These are phyloP conservation scores for Gastracanthus pulcherrimus DNA, from an alignment of 2,888 invertebrate species.

Conservation along the genomic window DNA sequence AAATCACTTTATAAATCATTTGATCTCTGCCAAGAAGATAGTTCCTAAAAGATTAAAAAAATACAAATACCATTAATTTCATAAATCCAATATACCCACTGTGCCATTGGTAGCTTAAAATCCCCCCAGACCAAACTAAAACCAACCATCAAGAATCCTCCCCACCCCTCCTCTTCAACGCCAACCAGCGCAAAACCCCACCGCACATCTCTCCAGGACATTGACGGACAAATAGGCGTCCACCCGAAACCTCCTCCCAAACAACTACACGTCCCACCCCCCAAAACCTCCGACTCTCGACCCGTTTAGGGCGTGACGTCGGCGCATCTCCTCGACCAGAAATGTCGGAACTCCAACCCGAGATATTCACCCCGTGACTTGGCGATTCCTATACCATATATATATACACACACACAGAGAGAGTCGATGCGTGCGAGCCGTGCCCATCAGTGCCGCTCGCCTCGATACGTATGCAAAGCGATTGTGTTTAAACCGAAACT, in stretches of 20 bases:
- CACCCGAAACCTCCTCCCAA: neutral
- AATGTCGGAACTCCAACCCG: constrained; percentile 56
- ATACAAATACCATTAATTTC: too few relatives aligned
- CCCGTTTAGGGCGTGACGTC: constrained; percentile 50
- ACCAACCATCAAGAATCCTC: too few relatives aligned
- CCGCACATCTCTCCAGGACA: too few relatives aligned
- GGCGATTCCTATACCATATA: constrained; percentile 43
- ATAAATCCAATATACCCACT: too few relatives aligned
- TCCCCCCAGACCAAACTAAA: too few relatives aligned
- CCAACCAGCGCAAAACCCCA: too few relatives aligned
- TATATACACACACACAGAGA: neutral
- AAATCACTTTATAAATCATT: too few relatives aligned
- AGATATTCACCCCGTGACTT: constrained; percentile 61
- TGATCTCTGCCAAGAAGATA: too few relatives aligned
- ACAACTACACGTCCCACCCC: neutral
- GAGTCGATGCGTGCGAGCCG: neutral
- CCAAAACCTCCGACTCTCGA: neutral
- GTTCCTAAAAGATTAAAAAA: too few relatives aligned
- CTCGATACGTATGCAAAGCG: constrained; percentile 75
- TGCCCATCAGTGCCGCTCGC: constrained; percentile 44
- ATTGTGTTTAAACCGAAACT: constrained; percentile 74
- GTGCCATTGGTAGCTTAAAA: too few relatives aligned
- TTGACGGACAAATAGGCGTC: constrained; percentile 49
- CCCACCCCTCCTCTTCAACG: too few relatives aligned
- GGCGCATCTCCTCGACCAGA: constrained; percentile 41